Percentiles rank a stretch among this genome's conserved stretches.
phyloP scores from a whole-genome alignment of 2,888 invertebrate species.

The Hydrotaea cyrtoneurina region DNA sequence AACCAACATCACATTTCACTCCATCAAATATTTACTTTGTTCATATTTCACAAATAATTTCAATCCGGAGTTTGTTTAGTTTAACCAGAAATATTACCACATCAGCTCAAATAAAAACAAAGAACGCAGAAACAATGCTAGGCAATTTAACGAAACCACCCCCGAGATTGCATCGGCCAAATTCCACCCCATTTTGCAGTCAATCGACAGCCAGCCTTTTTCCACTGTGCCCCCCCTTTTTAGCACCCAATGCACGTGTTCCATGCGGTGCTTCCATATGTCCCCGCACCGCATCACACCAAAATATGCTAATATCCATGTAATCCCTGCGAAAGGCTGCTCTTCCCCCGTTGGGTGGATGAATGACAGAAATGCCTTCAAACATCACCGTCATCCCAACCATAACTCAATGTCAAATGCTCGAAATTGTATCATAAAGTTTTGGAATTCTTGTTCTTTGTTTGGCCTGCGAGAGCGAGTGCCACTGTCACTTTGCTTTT shows the following conservation, averaged over 20 bases:
- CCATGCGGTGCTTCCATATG: conserved; percentile 12
- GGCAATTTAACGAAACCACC: conserved; percentile 56
- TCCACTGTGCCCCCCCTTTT: background rate
- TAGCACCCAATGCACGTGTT: conserved; percentile 62
- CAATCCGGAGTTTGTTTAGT: conserved; percentile 59
- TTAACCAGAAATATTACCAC: conserved; percentile 53
- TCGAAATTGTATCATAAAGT: conserved; percentile 58
- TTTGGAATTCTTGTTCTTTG: conserved; percentile 58
- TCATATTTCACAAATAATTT: conserved; percentile 43
- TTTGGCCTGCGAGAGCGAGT: background rate
- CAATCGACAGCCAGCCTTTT: background rate
- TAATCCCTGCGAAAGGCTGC: conserved; percentile 62
- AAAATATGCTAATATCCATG: conserved; percentile 67
- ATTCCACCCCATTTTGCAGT: conserved; percentile 57
- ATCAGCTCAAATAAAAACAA: background rate
- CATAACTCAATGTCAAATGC: conserved; percentile 64
- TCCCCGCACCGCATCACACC: conserved; percentile 23
- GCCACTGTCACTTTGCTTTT: background rate
- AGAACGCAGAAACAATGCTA: background rate
- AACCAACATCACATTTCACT: background rate
- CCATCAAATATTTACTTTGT: conserved; percentile 57
- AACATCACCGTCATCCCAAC: conserved; percentile 28
- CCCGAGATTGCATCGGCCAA: conserved; percentile 57
- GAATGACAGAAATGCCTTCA: conserved; percentile 39
- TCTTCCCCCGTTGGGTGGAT: background rate